phyloP scores from a whole-genome alignment of 1,140 invertebrate species.

The Trinorchestia longiramus region DNA sequence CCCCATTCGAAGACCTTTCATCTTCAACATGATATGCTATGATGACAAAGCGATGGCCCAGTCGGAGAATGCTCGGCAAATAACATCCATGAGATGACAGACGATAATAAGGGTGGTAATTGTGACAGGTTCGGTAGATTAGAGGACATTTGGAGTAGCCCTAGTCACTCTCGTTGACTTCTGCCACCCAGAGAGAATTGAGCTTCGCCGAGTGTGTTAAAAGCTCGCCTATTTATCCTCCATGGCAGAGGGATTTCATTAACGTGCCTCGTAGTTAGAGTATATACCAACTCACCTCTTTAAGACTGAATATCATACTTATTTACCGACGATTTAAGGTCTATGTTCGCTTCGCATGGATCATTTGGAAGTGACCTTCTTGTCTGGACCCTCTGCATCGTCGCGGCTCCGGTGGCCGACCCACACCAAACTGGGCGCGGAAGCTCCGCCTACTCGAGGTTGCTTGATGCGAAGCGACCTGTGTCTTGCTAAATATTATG shows the following conservation, averaged over 20 bases:
- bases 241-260: constrained; percentile 47
- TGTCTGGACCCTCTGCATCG: constrained; percentile 42
- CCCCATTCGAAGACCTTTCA: background rate
- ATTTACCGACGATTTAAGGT: background rate
- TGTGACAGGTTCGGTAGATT: constrained; percentile 12
- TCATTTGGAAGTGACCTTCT: background rate
- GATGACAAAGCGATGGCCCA: background rate
- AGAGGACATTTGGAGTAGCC: constrained; percentile 35
- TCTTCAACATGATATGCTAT: background rate
- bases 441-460: constrained; percentile 41
- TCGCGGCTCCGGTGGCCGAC: constrained; percentile 38
- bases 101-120: constrained; percentile 28
- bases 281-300: background rate
- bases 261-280: constrained; percentile 5
- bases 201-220: constrained; percentile 39
- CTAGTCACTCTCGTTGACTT: constrained; percentile 39
- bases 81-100: constrained; percentile 10
- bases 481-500: background rate
- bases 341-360: background rate
- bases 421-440: constrained; percentile 41
- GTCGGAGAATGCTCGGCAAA: background rate
- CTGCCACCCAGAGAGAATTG: constrained; percentile 52
- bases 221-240: constrained; percentile 48
- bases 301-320: background rate
- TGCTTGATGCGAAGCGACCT: background rate